Evolutionary conservation across 1,140 invertebrate species (phyloP).

Genomic region (Brachionus manjavacas): DNA sequence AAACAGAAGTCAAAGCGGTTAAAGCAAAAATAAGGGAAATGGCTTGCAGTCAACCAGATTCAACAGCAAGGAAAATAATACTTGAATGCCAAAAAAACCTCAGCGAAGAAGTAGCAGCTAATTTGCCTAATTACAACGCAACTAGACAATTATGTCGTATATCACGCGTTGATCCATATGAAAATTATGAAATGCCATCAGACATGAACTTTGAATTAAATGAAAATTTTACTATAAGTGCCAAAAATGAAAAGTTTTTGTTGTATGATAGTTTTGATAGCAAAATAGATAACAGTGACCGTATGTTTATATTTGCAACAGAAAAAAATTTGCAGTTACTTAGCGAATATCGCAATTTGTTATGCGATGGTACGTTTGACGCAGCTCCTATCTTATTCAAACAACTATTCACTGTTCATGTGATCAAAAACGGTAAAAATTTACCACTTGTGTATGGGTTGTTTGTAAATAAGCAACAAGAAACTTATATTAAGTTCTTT

Average conservation of each 20-base stretch:
- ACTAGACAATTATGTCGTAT: background rate
- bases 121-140: background rate
- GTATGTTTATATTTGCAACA: background rate
- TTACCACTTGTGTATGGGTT: background rate
- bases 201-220: background rate
- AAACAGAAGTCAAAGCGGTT: background rate
- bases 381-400: background rate
- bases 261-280: background rate
- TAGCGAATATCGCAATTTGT: background rate
- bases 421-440: no score
- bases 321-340: background rate
- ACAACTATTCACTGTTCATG: no score
- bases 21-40: background rate
- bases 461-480: background rate
- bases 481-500: background rate
- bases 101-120: background rate
- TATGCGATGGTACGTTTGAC: background rate
- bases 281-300: background rate
- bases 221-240: background rate
- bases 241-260: background rate
- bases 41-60: background rate
- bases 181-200: background rate
- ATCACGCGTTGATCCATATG: background rate
- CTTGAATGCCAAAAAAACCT: background rate
- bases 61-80: background rate